Evolutionary conservation across 1,140 invertebrate species (phyloP), one percentile per base, ranked within the genome.

Genomic region (Hyles vespertilio): DNA sequence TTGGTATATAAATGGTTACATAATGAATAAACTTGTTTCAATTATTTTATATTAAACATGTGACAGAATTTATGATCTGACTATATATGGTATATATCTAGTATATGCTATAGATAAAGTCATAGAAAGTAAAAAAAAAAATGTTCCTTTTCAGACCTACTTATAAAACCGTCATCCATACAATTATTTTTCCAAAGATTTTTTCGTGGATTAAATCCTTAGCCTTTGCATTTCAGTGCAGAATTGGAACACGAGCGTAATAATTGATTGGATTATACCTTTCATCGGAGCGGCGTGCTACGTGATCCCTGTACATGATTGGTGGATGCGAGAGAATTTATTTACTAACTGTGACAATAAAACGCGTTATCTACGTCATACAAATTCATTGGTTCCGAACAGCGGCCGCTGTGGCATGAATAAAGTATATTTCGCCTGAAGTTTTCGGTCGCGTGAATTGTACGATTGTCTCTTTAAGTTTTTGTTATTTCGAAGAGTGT

Each of bases 181-280:
- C 5, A 40, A 40, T 8, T 40, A 8, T 40, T 40, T 40, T 40
- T n/a, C n/a, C 8, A 5, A 40, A 40, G 36, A 11, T 3, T 48
- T 48, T 48, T 22, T n/a, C 11, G n/a, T 8, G 55, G 51, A 67
- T 78, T 71, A 69, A 79, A 74, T 73, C 63, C 71, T 72, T 74
- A 70, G 63, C 59, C 61, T 76, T 80, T 79, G 76, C 76, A 79
- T 78, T 74, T 61, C 33, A 33, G 63, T 72, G 61, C 71, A 70
- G 63, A 79, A 78, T 78, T 77, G 74, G 72, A 67, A 52, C 79
- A 79, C 79, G 80, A 63, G 59, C 71, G 75, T 79, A 83, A 85
- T 87, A 84, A 87, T 87, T 85, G 83, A 87, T 84, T 79, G 79
- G 77, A 83, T 87, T 84, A 84, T 79, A 79, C 72, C 77, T 81